Base-by-base conservation (phyloP, 1,140 invertebrate genomes). In the Aphis gossypii region DNA sequence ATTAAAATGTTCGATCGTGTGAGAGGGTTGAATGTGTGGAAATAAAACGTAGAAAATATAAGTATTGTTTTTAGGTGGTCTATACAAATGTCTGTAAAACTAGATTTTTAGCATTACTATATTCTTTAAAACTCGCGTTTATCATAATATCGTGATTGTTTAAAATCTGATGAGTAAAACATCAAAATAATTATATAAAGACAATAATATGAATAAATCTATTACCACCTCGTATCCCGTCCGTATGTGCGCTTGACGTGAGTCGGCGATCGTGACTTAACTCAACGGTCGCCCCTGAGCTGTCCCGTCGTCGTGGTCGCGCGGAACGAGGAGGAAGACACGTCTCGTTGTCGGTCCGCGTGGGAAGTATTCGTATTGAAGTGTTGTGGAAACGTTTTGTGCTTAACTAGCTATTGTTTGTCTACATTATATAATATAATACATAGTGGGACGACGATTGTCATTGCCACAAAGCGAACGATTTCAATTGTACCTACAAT, bases 321-420 rank as follows among this genome's bases (percentile, higher is more conserved):
- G 38, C 9, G 83, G 41, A 44, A 11, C 25, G 9, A 44, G 9
- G 41, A 84, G 83, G 38, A 11, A 11, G 38, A 86, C 41, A 46
- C 84, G 84, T 86, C 84, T 25, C 84, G 84, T 46, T 44, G 41
- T 86, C 84, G 41, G 86, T 51, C 44, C 44, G 44, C 46, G 86
- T 87, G 86, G 86, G 86, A 87, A 87, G 86, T 87, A n/a, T 87
- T 25, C 4, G 86, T 87, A 48, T 87, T 23, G 86, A 48, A 87
- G 86, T 87, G 86, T 87, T n/a, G 46, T 30, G 86, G 23, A 88
- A 88, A 88, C 46, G 23, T 51, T 88, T 88, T 44, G 41, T 92
- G 41, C 60, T 92, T 92, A 92, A 92, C 90, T 82, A 82, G 90
- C 60, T 41, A 91, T 91, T 91, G 90, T 91, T 91, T 91, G 90